These are phyloP conservation scores for Polypedilum pembai DNA, from an alignment of 1,140 invertebrate genomes.

Conservation along the genomic window DNA sequence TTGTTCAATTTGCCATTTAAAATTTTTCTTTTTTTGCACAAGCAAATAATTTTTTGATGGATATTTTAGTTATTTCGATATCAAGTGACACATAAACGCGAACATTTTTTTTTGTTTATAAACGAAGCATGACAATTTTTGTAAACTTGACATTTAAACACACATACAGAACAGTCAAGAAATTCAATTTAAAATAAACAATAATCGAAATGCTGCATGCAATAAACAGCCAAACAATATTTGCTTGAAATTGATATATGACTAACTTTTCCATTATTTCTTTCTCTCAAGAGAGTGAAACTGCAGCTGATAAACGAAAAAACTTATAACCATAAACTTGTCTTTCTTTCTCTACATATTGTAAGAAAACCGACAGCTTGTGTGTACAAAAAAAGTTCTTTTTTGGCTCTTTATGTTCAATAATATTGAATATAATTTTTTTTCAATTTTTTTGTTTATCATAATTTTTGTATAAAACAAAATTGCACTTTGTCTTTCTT, in stretches of 20 bases:
- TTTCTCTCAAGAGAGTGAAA: background rate
- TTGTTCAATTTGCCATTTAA: too few species aligned
- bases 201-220: background rate
- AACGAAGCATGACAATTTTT: background rate
- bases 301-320: conserved; percentile 4
- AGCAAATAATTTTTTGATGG: too few species aligned
- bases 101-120: background rate
- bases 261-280: conserved; percentile 15
- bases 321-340: conserved; percentile 15
- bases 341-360: background rate
- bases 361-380: conserved; percentile 16
- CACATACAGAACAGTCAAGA: background rate
- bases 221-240: background rate
- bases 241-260: conserved; percentile 15
- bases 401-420: conserved; percentile 6
- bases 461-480: background rate
- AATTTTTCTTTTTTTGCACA: too few species aligned
- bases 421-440: conserved; percentile 2
- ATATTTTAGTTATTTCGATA: too few species aligned
- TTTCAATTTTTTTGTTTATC: too few species aligned
- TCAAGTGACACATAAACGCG: too few species aligned
- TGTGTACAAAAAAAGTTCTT: background rate
- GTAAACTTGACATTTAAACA: background rate
- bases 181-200: background rate
- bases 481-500: background rate